A percentile compares a stretch with the other conserved stretches of the same genome.
Evolutionary conservation across 1,140 invertebrate species (phyloP).

Genomic region (Leptinotarsa defecta): DNA sequence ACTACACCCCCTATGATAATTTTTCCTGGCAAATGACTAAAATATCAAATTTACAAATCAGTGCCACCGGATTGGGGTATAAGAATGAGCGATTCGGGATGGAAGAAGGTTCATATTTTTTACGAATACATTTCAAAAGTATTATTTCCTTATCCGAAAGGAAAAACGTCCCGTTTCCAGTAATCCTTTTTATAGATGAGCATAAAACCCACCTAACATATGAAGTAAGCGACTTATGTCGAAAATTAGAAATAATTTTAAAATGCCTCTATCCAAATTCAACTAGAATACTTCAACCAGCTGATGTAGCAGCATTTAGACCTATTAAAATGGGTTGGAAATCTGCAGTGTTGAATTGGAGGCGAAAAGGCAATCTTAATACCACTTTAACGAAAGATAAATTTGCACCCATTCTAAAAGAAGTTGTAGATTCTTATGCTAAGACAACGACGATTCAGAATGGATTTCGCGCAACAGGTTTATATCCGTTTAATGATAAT

Average conservation of each 20-base stretch:
- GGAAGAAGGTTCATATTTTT: constrained; percentile 55
- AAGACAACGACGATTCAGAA: constrained; percentile 29
- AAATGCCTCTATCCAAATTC: constrained; percentile 49
- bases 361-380: constrained; percentile 33
- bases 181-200: constrained; percentile 54
- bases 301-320: constrained; percentile 40
- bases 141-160: constrained; percentile 48
- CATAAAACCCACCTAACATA: constrained; percentile 49
- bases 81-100: constrained; percentile 49
- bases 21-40: constrained; percentile 43
- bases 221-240: constrained; percentile 46
- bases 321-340: constrained; percentile 41
- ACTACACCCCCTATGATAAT: constrained; percentile 43
- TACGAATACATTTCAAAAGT: constrained; percentile 54
- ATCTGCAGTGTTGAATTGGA: constrained; percentile 41
- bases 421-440: constrained; percentile 34
- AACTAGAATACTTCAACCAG: constrained; percentile 49
- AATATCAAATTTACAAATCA: constrained; percentile 40
- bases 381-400: constrained; percentile 46
- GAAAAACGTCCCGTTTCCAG: constrained; percentile 43
- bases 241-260: constrained; percentile 45
- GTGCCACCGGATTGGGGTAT: constrained; percentile 51
- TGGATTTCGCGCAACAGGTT: constrained; percentile 37
- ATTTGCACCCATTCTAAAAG: constrained; percentile 52
- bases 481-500: constrained; percentile 23